Percentiles rank a stretch among this genome's conserved stretches.
These are phyloP conservation scores for Cephus pygmeus DNA, from an alignment of 2,888 invertebrate genomes.

Conservation along the genomic window DNA sequence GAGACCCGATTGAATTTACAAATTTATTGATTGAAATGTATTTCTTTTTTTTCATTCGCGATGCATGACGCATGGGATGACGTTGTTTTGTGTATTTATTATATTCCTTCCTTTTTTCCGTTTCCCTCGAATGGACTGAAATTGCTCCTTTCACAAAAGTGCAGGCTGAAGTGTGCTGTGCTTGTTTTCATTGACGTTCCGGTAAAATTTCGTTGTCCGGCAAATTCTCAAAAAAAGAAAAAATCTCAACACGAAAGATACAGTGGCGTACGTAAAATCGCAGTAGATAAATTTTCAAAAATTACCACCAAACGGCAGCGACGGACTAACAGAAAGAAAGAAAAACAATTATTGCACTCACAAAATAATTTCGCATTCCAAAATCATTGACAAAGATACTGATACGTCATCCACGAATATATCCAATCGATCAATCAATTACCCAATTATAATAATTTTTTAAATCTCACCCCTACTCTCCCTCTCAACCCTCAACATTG, in stretches of 20 bases:
- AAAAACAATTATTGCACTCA: background rate
- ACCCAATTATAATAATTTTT: background rate
- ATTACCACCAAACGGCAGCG: background rate
- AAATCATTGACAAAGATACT: background rate
- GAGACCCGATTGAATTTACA: constrained; percentile 51
- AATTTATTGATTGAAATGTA: constrained; percentile 20
- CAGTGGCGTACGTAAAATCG: background rate
- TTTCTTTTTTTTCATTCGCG: constrained; percentile 19
- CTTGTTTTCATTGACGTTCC: constrained; percentile 41
- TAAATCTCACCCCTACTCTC: background rate
- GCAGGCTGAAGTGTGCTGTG: constrained; percentile 59
- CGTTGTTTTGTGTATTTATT: background rate
- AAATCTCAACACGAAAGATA: background rate
- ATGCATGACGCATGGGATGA: background rate
- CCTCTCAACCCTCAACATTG: background rate
- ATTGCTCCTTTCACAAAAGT: constrained; percentile 42
- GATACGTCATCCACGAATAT: background rate
- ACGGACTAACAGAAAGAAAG: too few relatives aligned
- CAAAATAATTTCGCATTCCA: background rate
- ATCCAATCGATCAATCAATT: background rate
- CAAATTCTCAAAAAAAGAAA: constrained; percentile 11
- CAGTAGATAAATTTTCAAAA: background rate
- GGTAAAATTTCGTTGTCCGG: constrained; percentile 43
- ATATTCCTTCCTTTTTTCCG: background rate
- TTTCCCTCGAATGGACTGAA: background rate